Base-by-base conservation (phyloP, 2,888 invertebrate species). In the Molorchus minor region DNA sequence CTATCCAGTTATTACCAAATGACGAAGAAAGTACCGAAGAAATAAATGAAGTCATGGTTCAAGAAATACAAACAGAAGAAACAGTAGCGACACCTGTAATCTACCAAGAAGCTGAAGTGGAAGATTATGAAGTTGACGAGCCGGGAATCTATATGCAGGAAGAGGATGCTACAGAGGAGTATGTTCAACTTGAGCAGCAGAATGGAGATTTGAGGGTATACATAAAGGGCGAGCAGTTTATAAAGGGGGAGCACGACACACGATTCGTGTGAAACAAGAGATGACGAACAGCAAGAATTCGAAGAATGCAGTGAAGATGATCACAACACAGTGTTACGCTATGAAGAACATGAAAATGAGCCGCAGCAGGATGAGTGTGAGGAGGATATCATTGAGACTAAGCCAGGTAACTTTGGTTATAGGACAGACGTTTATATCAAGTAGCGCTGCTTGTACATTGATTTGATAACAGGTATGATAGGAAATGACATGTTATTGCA, bases 1-100 rank as follows among this genome's bases (percentile, higher is more conserved):
- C 79, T 1, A 72, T 80, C 13, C 73, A 78, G 57, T 52, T 81
- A 1, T 62, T 80, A 36, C 71, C 78, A 2, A 67, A 74, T 56
- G 75, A 74, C 10, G 44, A 53, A 3, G 44, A 52, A 21, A 46
- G 19, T 30, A 58, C 52, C 33, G 54, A 56, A 49, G 29, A 44
- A 20, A 44, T 19, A 17, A 47, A 35, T 10, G 56, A 56, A 36
- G 30, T 30, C 25, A 21, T 41, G 10, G 36, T 43, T 10, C 56
- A 56, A n/a, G 41, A 41, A 33, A 15, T 15, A 7, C 35, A 41
- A 25, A 12, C 20, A 16, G 21, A 49, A 15, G 49, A 59, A 17
- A 30, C 36, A 1, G 46, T 51, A 38, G n/a, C 25, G 10, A 54
- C 44, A 1, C 44, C 29, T 10, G 25, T 54, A 3, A 15, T 54